These are phyloP conservation scores for Scaptomyza flava DNA, from an alignment of 2,888 invertebrate genomes.

Conservation along the genomic window DNA sequence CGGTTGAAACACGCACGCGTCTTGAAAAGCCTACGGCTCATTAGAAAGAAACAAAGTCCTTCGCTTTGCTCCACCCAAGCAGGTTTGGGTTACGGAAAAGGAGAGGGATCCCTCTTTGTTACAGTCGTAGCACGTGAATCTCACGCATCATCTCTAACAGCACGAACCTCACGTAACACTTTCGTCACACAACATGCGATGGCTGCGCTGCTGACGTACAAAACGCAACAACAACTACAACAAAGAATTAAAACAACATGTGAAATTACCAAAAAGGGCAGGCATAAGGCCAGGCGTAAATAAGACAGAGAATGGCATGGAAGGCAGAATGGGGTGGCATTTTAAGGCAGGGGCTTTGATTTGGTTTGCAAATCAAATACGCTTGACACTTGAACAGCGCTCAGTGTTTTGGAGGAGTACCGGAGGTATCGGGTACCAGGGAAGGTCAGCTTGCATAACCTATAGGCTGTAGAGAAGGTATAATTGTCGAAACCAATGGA, in stretches of 20 bases:
- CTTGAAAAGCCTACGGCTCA: background rate
- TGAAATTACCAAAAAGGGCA: background rate
- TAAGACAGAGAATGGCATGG: background rate
- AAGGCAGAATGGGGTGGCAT: background rate
- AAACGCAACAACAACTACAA: background rate
- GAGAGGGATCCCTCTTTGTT: too few species aligned
- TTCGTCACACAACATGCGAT: constrained; percentile 1
- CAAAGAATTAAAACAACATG: background rate
- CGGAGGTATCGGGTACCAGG: background rate
- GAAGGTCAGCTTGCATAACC: constrained; percentile 31
- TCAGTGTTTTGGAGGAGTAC: background rate
- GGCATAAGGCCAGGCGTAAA: background rate
- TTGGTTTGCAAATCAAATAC: constrained; percentile 62
- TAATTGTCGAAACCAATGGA: constrained; percentile 33
- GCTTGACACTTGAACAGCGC: constrained; percentile 45
- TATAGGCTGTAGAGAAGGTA: constrained; percentile 35
- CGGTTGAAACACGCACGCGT: background rate
- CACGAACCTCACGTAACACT: background rate
- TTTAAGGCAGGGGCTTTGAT: constrained; percentile 10
- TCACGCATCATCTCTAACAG: background rate
- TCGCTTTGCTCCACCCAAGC: too few species aligned
- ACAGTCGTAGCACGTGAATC: background rate
- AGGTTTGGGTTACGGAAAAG: too few species aligned
- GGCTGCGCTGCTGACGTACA: background rate
- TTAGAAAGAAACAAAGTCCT: background rate